Evolutionary conservation across 2,888 invertebrate genomes (phyloP).

Genomic region (Pantelozetes paolii): DNA sequence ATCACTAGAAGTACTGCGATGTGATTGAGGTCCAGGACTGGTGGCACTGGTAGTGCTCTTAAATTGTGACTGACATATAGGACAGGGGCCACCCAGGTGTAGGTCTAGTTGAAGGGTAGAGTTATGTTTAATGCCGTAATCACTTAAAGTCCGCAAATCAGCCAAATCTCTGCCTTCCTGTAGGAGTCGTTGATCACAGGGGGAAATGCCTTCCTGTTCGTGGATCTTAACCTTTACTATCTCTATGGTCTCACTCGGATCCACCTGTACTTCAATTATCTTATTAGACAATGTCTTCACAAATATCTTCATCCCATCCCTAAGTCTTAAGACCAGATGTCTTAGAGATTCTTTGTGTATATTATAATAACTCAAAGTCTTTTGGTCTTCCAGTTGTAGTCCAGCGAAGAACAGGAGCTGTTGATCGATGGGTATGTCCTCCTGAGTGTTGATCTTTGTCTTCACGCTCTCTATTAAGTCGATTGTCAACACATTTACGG

Average conservation of each 20-base stretch:
- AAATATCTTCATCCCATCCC: conserved; percentile 39
- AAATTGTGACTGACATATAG: conserved; percentile 39
- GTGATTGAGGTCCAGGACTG: conserved; percentile 24
- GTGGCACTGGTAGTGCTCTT: conserved; percentile 11
- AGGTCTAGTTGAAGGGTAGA: conserved; percentile 37
- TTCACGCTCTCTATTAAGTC: conserved; percentile 30
- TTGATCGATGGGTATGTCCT: conserved; percentile 28
- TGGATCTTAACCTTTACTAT: conserved; percentile 39
- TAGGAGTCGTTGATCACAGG: conserved; percentile 36
- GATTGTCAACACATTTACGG: conserved; percentile 4
- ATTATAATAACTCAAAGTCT: conserved; percentile 30
- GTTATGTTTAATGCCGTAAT: conserved; percentile 39
- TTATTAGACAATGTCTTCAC: conserved; percentile 37
- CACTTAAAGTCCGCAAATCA: conserved; percentile 33
- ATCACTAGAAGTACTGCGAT: conserved; percentile 27
- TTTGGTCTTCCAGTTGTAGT: conserved; percentile 34
- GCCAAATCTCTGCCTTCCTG: conserved; percentile 36
- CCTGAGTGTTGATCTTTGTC: conserved; percentile 19
- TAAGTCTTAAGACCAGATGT: conserved; percentile 30
- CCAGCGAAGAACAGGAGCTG: conserved; percentile 39
- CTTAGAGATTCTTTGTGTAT: conserved; percentile 25
- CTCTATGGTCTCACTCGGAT: conserved; percentile 37
- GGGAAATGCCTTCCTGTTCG: conserved; percentile 38
- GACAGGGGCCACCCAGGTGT: conserved; percentile 39
- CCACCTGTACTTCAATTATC: conserved; percentile 39